Evolutionary conservation across 2,113 vertebrate species (phyloP).

Genomic region (Cebus imitator): DNA sequence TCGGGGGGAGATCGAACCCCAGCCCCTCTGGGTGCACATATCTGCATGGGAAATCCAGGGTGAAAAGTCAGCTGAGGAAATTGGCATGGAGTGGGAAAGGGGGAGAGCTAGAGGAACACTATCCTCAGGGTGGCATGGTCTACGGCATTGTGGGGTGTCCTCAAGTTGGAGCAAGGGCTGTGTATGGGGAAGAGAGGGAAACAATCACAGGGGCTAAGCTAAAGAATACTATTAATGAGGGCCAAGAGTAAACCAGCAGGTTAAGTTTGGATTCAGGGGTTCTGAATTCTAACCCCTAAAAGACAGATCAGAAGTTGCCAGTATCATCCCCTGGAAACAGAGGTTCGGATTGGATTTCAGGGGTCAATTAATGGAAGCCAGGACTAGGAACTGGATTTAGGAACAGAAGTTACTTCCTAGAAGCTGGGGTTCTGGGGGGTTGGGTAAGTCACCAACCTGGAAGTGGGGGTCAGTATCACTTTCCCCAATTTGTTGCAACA

Average conservation of each 20-base stretch:
- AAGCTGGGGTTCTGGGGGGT: background rate
- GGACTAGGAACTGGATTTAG: background rate
- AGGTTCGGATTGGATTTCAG: conserved; percentile 21
- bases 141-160: background rate
- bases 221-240: background rate
- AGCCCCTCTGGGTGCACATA: conserved; percentile 81
- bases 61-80: conserved; percentile 71
- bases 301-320: background rate
- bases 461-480: conserved; percentile 94
- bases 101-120: background rate
- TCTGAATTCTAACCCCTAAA: conserved; percentile 35
- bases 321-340: background rate
- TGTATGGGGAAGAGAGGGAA: background rate
- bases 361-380: conserved; percentile 25
- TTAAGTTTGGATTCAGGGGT: background rate
- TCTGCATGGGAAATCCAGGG: conserved; percentile 86
- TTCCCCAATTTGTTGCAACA: conserved; percentile 97
- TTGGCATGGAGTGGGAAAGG: background rate
- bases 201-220: background rate
- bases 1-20: conserved; percentile 83
- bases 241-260: background rate
- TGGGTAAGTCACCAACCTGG: conserved; percentile 88
- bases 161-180: background rate
- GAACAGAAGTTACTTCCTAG: conserved; percentile 57
- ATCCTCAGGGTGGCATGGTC: background rate